Percentiles rank a stretch among this genome's conserved stretches.
Conservation (phyloP, 2,797 vertebrate genomes). For the Poecilia wingei region DNA sequence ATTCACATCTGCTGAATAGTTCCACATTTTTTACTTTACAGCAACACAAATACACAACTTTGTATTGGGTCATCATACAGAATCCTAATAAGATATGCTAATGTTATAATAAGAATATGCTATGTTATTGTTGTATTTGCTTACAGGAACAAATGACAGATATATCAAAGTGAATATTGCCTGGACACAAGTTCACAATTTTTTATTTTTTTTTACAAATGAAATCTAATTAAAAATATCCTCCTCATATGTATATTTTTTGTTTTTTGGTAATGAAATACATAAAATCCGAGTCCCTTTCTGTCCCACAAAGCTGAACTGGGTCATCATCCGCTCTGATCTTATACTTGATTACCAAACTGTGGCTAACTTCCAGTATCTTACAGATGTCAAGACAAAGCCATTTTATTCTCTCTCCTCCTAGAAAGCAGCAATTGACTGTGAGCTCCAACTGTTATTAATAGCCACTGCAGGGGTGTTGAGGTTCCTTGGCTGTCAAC, state of each 20-base stretch:
- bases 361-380: slow-evolving; percentile 43
- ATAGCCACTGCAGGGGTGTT: slow-evolving; percentile 62
- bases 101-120: too few species aligned
- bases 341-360: slow-evolving; percentile 53
- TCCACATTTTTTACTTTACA: background rate
- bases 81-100: background rate
- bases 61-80: background rate
- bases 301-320: background rate
- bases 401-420: slow-evolving; percentile 38
- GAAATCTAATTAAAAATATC: background rate
- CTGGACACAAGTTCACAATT: background rate
- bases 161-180: background rate
- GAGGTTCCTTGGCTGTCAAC: slow-evolving; percentile 58
- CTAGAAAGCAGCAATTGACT: slow-evolving; percentile 43
- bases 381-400: slow-evolving; percentile 57
- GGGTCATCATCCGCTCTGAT: slow-evolving; percentile 41
- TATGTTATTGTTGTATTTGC: background rate
- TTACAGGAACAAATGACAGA: background rate
- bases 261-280: background rate
- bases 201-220: background rate
- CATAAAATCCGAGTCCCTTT: background rate
- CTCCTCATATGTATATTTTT: background rate
- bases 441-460: slow-evolving; percentile 59
- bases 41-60: background rate
- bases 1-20: background rate